Evolutionary conservation across 1,140 invertebrate species (phyloP).

Genomic region (Lepidurus apus): DNA sequence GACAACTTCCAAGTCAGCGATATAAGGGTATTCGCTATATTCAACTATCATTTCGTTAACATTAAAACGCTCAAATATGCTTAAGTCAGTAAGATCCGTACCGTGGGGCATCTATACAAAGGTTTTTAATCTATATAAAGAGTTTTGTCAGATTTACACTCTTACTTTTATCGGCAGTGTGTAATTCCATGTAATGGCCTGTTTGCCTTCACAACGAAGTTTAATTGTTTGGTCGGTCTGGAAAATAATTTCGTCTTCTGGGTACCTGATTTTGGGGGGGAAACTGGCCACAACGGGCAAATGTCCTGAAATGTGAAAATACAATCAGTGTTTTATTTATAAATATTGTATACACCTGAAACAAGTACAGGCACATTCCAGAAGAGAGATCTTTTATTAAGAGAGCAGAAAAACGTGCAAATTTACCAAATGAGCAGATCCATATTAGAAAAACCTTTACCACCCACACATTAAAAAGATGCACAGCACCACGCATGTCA

Average conservation of each 20-base stretch:
- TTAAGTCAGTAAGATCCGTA: not conserved
- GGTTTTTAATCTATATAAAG: not conserved
- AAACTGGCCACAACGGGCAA: not conserved
- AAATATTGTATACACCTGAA: no score
- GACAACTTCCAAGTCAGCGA: not conserved
- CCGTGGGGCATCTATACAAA: not conserved
- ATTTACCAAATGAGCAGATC: no score
- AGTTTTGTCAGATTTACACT: no score
- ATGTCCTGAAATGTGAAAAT: not conserved
- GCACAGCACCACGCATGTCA: no score
- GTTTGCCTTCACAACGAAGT: not conserved
- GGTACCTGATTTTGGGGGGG: not conserved
- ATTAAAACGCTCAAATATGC: not conserved
- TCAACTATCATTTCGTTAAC: not conserved
- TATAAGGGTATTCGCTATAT: not conserved
- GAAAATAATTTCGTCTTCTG: not conserved
- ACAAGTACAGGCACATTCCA: no score
- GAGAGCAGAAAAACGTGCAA: no score
- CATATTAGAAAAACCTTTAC: no score
- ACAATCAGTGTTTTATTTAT: not conserved
- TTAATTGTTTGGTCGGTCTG: not conserved
- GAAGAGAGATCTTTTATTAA: no score
- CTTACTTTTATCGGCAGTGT: not conserved
- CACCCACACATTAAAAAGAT: no score
- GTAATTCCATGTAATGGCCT: not conserved